A percentile compares a stretch with the other conserved stretches of the same genome.
Conservation (phyloP, 2,888 invertebrate species). For the Vanessa cardui region DNA sequence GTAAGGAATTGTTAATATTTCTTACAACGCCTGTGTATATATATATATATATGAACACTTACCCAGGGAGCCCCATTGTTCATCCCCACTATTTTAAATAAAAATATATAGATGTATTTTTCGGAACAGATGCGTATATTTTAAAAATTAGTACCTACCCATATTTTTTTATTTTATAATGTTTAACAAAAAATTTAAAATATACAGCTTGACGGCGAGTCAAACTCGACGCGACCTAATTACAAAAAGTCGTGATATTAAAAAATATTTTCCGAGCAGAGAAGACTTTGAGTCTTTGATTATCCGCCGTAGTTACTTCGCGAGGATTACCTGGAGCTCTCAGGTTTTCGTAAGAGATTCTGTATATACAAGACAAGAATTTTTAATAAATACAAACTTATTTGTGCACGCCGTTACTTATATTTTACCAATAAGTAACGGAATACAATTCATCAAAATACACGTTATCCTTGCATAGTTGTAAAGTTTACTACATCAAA, state of each 20-base stretch:
- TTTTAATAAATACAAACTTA: slow-evolving; percentile 1
- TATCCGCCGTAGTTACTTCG: slow-evolving; percentile 27
- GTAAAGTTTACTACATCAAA: too few relatives aligned
- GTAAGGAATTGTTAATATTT: too few relatives aligned
- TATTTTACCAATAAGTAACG: background rate
- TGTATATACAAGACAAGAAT: slow-evolving; percentile 5
- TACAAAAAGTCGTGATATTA: slow-evolving; percentile 34
- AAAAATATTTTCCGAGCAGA: slow-evolving; percentile 33
- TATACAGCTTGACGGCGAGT: slow-evolving; percentile 24
- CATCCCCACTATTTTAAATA: too few relatives aligned
- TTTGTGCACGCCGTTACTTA: background rate
- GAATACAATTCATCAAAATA: too few relatives aligned
- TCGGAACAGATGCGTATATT: too few relatives aligned
- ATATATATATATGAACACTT: too few relatives aligned
- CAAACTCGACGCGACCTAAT: slow-evolving; percentile 34
- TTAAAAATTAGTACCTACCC: too few relatives aligned
- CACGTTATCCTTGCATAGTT: too few relatives aligned
- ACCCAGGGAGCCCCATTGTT: too few relatives aligned
- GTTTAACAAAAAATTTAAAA: slow-evolving; percentile 5
- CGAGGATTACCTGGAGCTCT: slow-evolving; percentile 25
- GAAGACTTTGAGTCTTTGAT: slow-evolving; percentile 33
- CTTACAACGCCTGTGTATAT: too few relatives aligned
- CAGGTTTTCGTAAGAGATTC: slow-evolving; percentile 21
- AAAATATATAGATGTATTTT: too few relatives aligned
- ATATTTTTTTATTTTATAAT: background rate